Percentiles rank a stretch among this genome's conserved stretches.
phyloP scores from a whole-genome alignment of 2,797 vertebrate genomes.

The Schizopygopsis malacanthus region DNA sequence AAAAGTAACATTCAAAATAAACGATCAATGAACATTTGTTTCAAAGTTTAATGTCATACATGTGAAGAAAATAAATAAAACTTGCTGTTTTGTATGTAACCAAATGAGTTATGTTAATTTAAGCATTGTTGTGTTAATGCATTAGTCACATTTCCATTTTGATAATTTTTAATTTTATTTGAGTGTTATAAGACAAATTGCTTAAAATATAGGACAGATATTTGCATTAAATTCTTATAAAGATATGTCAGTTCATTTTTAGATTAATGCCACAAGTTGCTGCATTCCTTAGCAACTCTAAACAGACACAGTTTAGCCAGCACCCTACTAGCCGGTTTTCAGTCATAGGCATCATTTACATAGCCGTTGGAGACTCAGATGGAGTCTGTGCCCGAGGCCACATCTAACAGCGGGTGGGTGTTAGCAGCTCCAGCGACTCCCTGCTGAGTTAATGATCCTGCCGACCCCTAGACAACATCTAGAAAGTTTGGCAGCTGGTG shows the following conservation, averaged over 20 bases:
- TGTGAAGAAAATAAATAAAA: background rate
- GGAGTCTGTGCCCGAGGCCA: constrained; percentile 10
- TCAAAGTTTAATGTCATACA: background rate
- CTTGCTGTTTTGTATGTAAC: background rate
- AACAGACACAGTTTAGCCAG: background rate
- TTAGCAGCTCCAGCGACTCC: background rate
- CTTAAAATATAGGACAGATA: background rate
- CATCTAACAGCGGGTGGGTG: background rate
- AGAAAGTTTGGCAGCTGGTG: constrained; percentile 17
- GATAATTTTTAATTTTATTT: background rate
- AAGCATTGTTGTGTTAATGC: background rate
- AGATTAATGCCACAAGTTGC: background rate
- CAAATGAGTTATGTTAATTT: background rate
- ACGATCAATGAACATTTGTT: background rate
- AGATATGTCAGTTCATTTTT: background rate
- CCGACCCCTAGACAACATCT: background rate
- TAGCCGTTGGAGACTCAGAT: constrained; percentile 1
- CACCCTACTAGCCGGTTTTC: constrained; percentile 5
- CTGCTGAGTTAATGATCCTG: constrained; percentile 25
- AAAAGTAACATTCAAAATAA: background rate
- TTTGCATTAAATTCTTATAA: background rate
- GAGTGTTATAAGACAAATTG: background rate
- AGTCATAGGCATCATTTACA: background rate
- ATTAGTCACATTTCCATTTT: background rate
- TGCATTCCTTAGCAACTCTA: background rate